Evolutionary conservation across 2,888 invertebrate species (phyloP), one percentile per base, ranked within the genome.

Genomic region (Mechanitis messenoides): DNA sequence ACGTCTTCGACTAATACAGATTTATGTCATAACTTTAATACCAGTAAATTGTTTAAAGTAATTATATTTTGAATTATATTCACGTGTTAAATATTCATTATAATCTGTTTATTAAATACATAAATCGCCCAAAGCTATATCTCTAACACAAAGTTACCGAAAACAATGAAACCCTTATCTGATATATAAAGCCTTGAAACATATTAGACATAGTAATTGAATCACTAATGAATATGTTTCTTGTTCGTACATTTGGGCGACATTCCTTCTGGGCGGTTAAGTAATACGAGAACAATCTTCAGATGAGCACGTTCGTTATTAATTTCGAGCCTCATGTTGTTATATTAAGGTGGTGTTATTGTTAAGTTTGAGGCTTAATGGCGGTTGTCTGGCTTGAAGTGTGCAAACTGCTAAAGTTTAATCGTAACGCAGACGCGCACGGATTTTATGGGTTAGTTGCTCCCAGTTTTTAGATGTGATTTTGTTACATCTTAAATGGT

Each of bases 281-380:
- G 62, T 60, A 65, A 60, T 65, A 58, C n/a, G 60, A 60, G 60
- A 65, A 66, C 67, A 67, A 61, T 64, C 65, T 66, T 69, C 69
- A 71, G 73, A 67, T 57, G 67, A 71, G 71, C 77, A 80, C 79
- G 83, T 83, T 79, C 80, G 80, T 78, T 80, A 83, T 82, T 80
- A 80, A 76, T 71, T 75, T 68, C 67, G 68, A 72, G 70, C 68
- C 72, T 72, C 72, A 72, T 74, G 77, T 76, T 78, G 76, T 75
- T 77, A 74, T 75, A 78, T 73, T 66, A 60, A 67, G 69, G 65
- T 68, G 68, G 59, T 62, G 72, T 67, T 67, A 67, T 71, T 69
- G 75, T 80, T 76, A 73, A 77, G 75, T 75, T 78, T 73, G 74
- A 68, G 72, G 72, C 72, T 74, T 77, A 73, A 74, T 58, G 56